Evolutionary conservation across 2,888 invertebrate genomes (phyloP).

Genomic region (Clepsis dumicolana): DNA sequence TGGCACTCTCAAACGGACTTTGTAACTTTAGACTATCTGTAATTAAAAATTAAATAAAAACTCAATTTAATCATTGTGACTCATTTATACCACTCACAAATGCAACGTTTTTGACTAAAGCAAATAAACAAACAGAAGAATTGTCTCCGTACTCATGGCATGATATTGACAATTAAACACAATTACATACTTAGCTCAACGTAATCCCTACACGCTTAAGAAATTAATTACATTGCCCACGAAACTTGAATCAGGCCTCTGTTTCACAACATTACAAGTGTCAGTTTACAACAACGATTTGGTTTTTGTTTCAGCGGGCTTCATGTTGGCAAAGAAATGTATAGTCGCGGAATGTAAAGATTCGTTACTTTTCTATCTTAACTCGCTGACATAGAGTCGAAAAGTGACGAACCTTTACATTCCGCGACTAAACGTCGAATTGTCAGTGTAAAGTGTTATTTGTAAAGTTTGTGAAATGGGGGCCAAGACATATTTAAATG

Average conservation of each 20-base stretch:
- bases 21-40: neutral
- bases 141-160: conserved; percentile 80
- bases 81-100: conserved; percentile 84
- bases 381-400: too few relatives aligned
- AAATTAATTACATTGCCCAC: conserved; percentile 69
- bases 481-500: too few relatives aligned
- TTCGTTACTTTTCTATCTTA: too few relatives aligned
- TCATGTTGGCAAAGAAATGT: too few relatives aligned
- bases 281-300: too few relatives aligned
- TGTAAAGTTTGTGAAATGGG: too few relatives aligned
- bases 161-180: conserved; percentile 73
- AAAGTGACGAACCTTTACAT: too few relatives aligned
- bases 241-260: conserved; percentile 21
- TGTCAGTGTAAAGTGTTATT: too few relatives aligned
- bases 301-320: too few relatives aligned
- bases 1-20: neutral
- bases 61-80: conserved; percentile 71
- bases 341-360: too few relatives aligned
- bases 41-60: conserved; percentile 61
- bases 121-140: conserved; percentile 74
- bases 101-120: conserved; percentile 79
- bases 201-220: conserved; percentile 55
- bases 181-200: conserved; percentile 55
- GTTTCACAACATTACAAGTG: too few relatives aligned
- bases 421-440: too few relatives aligned